Conservation (phyloP, 2,888 invertebrate genomes). For the Hylaea fasciaria region DNA sequence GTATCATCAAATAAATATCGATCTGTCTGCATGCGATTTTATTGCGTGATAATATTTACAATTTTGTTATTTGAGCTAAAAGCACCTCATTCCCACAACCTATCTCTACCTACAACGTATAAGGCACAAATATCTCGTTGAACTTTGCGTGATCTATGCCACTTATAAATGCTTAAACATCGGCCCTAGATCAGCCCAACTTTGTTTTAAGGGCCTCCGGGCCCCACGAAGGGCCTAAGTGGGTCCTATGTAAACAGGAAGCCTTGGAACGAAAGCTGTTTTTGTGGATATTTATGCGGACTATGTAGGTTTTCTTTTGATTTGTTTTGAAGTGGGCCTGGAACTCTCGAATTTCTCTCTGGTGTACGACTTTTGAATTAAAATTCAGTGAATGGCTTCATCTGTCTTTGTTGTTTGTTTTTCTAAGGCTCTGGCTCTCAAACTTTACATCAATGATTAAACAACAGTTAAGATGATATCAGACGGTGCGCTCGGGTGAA, state of each 20-base stretch:
- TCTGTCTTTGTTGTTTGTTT: neutral
- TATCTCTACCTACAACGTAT: neutral
- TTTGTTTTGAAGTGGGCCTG: slow-evolving; percentile 24
- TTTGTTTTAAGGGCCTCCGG: slow-evolving; percentile 26
- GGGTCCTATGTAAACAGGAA: slow-evolving; percentile 33
- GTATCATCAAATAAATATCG: too few species aligned
- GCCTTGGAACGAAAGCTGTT: slow-evolving; percentile 21
- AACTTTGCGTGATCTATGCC: slow-evolving; percentile 48
- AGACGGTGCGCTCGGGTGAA: too few species aligned
- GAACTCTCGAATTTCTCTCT: slow-evolving; percentile 21
- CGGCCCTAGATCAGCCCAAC: slow-evolving; percentile 32
- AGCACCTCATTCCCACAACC: neutral
- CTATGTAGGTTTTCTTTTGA: slow-evolving; percentile 25
- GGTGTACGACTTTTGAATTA: slow-evolving; percentile 8
- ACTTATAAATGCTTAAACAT: slow-evolving; percentile 39
- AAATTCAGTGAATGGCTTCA: neutral
- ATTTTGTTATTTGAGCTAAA: neutral
- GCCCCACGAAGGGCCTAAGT: slow-evolving; percentile 23
- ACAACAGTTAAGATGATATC: too few species aligned
- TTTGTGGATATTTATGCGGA: slow-evolving; percentile 15
- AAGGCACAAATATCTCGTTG: slow-evolving; percentile 18
- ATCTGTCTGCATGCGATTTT: too few species aligned
- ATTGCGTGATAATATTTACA: too few species aligned
- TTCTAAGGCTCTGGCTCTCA: neutral
- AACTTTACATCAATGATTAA: too few species aligned